Conservation (phyloP, 2,888 invertebrate genomes). For the Rhingia campestris region DNA sequence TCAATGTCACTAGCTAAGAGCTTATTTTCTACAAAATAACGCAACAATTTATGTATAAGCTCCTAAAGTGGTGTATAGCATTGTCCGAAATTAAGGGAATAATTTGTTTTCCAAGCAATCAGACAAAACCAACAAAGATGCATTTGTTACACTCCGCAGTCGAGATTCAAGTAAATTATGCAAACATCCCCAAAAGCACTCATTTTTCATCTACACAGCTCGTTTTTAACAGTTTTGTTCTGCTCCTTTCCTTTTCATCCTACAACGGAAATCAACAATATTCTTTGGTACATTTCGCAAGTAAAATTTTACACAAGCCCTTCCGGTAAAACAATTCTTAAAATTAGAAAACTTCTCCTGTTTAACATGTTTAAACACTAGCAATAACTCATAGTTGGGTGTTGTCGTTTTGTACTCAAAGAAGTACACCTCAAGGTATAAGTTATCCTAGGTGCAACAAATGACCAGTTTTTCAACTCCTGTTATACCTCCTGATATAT, state of each 20-base stretch:
- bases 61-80: background rate
- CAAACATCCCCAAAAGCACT: slow-evolving; percentile 22
- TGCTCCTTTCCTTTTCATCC: background rate
- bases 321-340: slow-evolving; percentile 34
- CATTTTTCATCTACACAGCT: slow-evolving; percentile 20
- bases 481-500: background rate
- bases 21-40: no score
- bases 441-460: slow-evolving; percentile 36
- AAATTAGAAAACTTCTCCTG: slow-evolving; percentile 61
- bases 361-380: slow-evolving; percentile 38
- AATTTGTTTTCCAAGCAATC: slow-evolving; percentile 3
- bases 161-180: slow-evolving; percentile 34
- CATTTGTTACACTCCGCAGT: background rate
- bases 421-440: slow-evolving; percentile 46
- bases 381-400: slow-evolving; percentile 38
- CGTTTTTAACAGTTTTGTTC: slow-evolving; percentile 18
- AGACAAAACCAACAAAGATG: background rate
- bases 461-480: slow-evolving; percentile 13
- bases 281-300: slow-evolving; percentile 31
- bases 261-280: slow-evolving; percentile 36
- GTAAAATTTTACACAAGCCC: slow-evolving; percentile 7
- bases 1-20: no score
- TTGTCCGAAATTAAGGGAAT: background rate
- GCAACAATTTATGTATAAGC: background rate
- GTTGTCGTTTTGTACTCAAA: slow-evolving; percentile 21